Evolutionary conservation across 2,113 vertebrate species (phyloP).

Genomic region (Mugil cephalus): DNA sequence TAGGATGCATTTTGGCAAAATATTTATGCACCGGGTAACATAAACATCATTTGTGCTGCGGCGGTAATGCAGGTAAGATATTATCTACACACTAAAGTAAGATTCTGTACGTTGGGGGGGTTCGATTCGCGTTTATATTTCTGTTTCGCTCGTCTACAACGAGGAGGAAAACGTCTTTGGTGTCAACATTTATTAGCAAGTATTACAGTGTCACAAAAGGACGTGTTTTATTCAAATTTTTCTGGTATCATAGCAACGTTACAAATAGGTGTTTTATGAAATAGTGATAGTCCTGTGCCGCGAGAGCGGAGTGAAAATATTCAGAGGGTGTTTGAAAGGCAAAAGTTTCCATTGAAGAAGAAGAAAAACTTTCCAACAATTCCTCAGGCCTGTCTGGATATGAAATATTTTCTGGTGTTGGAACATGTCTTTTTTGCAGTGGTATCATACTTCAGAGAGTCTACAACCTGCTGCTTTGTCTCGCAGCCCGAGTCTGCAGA

Average conservation of each 20-base stretch:
- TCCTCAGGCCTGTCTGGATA: constrained; percentile 45
- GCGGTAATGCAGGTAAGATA: constrained; percentile 45
- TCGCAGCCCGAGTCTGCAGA: constrained; percentile 42
- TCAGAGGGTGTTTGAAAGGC: neutral
- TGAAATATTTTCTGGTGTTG: constrained; percentile 44
- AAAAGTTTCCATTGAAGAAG: constrained; percentile 23
- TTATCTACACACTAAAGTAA: constrained; percentile 26
- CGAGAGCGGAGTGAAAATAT: constrained; percentile 17
- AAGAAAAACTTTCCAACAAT: constrained; percentile 39
- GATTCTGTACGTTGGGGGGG: neutral
- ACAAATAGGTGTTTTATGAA: constrained; percentile 43
- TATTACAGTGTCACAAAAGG: constrained; percentile 7
- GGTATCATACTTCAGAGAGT: constrained; percentile 37
- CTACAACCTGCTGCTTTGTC: constrained; percentile 41
- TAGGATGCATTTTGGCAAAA: constrained; percentile 55
- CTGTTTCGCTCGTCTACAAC: constrained; percentile 6
- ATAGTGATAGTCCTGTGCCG: constrained; percentile 30
- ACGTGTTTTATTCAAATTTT: neutral
- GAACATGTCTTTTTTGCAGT: constrained; percentile 57
- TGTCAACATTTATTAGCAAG: neutral
- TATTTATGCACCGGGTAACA: constrained; percentile 61
- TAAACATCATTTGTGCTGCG: constrained; percentile 52
- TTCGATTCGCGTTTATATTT: constrained; percentile 30
- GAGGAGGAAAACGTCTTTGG: constrained; percentile 17
- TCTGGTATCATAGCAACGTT: neutral